Evolutionary conservation across 2,113 vertebrate genomes (phyloP), one percentile per base, ranked within the genome.

Genomic region (Cinclus cinclus): DNA sequence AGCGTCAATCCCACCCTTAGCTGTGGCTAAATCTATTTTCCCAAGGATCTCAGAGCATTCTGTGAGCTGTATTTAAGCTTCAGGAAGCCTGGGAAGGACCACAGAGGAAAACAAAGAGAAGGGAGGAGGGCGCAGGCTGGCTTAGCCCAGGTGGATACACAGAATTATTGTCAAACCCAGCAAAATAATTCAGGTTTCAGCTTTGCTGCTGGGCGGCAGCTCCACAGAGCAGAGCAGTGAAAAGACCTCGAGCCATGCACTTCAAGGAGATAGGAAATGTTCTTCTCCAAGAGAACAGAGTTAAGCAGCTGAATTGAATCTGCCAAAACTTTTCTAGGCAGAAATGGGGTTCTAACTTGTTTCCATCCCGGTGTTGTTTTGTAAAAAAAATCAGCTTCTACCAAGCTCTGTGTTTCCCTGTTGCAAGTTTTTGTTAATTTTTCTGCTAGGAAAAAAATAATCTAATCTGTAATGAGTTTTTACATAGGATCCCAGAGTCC

Each of bases 11-110:
- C 64, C 68, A 22, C 47, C 3, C 41, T 89, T 58, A 75, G 71
- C 89, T 94, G 81, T 59, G 64, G 46, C 68, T 90, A 83, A 86
- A 59, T 77, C 83, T 83, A 23, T 92, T 96, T 84, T 78, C 69
- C 89, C 47, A 42, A 87, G 89, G 86, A 89, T 89, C 80, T 94
- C 37, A 0, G 87, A 82, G 83, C 67, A 13, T 50, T 90, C 65
- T 12, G 22, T 20, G 70, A 73, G 76, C 83, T 71, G n/a, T 58
- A 2, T 59, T 95, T 83, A 64, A 91, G 94, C 62, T 71, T 77
- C 50, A 27, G 62, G 77, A 71, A 60, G 65, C 58, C 65, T 37
- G 44, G 55, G 74, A 87, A 79, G 67, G 17, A 59, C 21, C 22
- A 77, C 0, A 1, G 42, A 75, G 62, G 69, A 46, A 79, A 91